Evolutionary conservation across 2,888 invertebrate species (phyloP).

Genomic region (Junonia oenone): DNA sequence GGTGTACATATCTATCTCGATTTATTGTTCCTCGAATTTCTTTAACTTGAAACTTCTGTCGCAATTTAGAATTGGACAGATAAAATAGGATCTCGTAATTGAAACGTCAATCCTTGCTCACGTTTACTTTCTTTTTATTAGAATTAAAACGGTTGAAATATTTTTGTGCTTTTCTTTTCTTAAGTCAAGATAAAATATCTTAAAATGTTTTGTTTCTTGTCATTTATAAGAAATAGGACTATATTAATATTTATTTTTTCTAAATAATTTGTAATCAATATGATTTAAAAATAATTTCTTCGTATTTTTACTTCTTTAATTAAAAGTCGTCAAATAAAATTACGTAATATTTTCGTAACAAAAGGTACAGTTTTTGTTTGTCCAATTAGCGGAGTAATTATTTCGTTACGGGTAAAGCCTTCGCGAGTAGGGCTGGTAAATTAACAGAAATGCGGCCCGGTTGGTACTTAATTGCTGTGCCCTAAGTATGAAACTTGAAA

Average conservation of each 20-base stretch:
- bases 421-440: background rate
- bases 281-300: too few relatives aligned
- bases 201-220: too few relatives aligned
- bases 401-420: constrained; percentile 8
- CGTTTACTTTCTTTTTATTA: constrained; percentile 1
- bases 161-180: too few relatives aligned
- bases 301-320: background rate
- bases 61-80: background rate
- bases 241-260: too few relatives aligned
- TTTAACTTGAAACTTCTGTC: background rate
- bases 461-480: background rate
- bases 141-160: background rate
- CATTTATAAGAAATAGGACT: too few relatives aligned
- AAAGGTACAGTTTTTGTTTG: constrained; percentile 1
- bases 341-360: background rate
- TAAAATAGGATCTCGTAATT: constrained; percentile 2
- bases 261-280: too few relatives aligned
- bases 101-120: constrained; percentile 2
- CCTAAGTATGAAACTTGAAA: background rate
- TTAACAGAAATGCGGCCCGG: background rate
- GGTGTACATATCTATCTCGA: background rate
- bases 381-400: constrained; percentile 13
- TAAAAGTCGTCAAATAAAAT: background rate
- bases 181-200: too few relatives aligned
- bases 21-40: background rate